These are phyloP conservation scores for Zingel zingel DNA, from an alignment of 2,113 vertebrate genomes.

Conservation along the genomic window DNA sequence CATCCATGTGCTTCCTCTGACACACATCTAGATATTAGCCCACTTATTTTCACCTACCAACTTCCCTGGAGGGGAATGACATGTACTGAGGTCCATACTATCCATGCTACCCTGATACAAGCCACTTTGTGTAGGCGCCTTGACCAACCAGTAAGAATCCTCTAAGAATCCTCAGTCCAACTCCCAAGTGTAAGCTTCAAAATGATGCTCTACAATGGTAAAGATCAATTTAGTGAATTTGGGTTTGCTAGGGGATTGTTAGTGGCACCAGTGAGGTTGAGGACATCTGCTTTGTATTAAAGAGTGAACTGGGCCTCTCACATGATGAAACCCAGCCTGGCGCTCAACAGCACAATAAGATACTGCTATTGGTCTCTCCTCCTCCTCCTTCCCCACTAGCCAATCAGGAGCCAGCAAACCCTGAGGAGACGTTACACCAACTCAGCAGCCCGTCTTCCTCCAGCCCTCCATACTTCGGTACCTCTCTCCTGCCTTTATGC, in stretches of 20 bases:
- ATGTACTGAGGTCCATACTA: too few relatives aligned
- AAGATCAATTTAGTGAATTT: neutral
- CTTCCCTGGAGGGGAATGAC: neutral
- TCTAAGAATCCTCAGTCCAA: neutral
- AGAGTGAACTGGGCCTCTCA: conserved; percentile 65
- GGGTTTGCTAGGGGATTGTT: conserved; percentile 53
- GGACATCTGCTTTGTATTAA: conserved; percentile 84
- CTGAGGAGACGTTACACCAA: conserved; percentile 58
- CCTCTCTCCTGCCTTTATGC: conserved; percentile 23
- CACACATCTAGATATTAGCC: neutral
- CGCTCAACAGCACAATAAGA: conserved; percentile 64
- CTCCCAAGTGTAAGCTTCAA: neutral
- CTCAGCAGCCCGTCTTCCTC: conserved; percentile 34
- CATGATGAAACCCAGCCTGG: conserved; percentile 82
- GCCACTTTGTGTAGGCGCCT: neutral
- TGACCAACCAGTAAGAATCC: neutral
- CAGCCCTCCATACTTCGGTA: conserved; percentile 10
- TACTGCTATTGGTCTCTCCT: conserved; percentile 65
- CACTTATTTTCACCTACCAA: neutral
- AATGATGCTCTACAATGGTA: neutral
- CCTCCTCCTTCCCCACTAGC: conserved; percentile 54
- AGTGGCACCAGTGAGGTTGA: conserved; percentile 62
- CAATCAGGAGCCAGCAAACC: conserved; percentile 60
- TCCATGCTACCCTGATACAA: neutral
- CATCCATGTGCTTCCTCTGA: neutral